These are phyloP conservation scores for Dicycla oo DNA, from an alignment of 2,888 invertebrate genomes.

Conservation along the genomic window DNA sequence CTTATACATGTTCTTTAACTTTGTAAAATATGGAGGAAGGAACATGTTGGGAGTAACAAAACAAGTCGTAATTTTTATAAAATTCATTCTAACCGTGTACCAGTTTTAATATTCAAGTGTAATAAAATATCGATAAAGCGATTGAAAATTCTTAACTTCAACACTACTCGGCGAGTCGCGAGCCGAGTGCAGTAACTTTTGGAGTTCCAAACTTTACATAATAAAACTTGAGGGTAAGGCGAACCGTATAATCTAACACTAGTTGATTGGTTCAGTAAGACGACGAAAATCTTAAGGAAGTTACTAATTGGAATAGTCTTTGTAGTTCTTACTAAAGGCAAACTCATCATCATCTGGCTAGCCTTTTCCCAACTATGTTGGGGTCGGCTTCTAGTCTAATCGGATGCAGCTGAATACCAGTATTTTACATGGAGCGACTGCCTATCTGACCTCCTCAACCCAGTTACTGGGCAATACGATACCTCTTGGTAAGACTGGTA, in stretches of 20 bases:
- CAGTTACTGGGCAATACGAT: too few relatives aligned
- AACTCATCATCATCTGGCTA: neutral
- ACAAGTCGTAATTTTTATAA: conserved; percentile 19
- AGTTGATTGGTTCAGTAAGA: conserved; percentile 48
- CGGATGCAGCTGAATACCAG: too few relatives aligned
- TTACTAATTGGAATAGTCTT: conserved; percentile 30
- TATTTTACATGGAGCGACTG: too few relatives aligned
- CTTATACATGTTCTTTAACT: neutral
- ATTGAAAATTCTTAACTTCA: conserved; percentile 72
- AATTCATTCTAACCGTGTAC: conserved; percentile 39
- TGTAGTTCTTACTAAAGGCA: conserved; percentile 10
- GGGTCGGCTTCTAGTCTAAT: too few relatives aligned
- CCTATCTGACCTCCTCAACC: too few relatives aligned
- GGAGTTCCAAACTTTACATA: conserved; percentile 64
- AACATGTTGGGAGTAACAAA: neutral
- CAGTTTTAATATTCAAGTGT: conserved; percentile 55
- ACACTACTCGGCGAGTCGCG: conserved; percentile 59
- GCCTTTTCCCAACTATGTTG: too few relatives aligned
- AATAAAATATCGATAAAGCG: conserved; percentile 69
- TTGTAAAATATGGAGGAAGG: neutral
- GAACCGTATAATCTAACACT: conserved; percentile 47
- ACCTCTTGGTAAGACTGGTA: too few relatives aligned
- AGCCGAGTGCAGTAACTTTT: conserved; percentile 56
- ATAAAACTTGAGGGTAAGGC: conserved; percentile 64
- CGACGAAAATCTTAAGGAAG: conserved; percentile 35